Base-by-base conservation (phyloP, 2,797 vertebrate species). In the Lacerta agilis region DNA sequence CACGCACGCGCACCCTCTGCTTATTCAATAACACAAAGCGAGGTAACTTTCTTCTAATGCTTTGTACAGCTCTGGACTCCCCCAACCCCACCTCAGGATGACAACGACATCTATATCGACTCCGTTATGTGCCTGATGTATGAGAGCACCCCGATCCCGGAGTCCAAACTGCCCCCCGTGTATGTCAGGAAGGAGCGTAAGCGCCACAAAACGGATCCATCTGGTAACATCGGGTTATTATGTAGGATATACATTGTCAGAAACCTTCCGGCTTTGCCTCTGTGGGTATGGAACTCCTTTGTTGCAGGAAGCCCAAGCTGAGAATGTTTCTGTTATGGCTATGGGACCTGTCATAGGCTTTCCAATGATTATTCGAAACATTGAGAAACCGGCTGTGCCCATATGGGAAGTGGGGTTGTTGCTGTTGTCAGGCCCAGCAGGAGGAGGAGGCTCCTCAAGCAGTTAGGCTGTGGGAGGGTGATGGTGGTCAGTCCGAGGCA, bases 111-210 rank as follows among this genome's bases (percentile, higher is more conserved):
- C 90, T 99, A 99, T 92, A 98, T 99, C 3, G 98, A 99, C 94
- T 98, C 98, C 1, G 98, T 99, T 77, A 98, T 98, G 97, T 98
- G 98, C 95, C 96, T 99, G 86, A 98, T 98, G 98, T 99, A 99
- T 86, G 98, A 99, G 94, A 97, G 97, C 66, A 97, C 97, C 1
- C 98, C 98, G 6, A 98, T 99, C 95, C 98, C 97, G 1, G 98
- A 99, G 92, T 97, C 98, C 76, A 98, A 98, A 86, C 94, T 99
- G 83, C 98, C 98, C 27, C 98, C 98, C 0, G 95, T 99, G 61
- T 99, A 98, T 4, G 94, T 99, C 82, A 97, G 98, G 91, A 99
- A 98, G 94, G 98, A 99, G 89, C 98, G 98, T 76, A 99, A 99
- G 93, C 96, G 98, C 73, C 98, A 98, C 90, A 98, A 98, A 95